Percentiles rank a stretch among this genome's conserved stretches.
Conservation (phyloP, 2,888 invertebrate genomes). For the Synergus japonicus region DNA sequence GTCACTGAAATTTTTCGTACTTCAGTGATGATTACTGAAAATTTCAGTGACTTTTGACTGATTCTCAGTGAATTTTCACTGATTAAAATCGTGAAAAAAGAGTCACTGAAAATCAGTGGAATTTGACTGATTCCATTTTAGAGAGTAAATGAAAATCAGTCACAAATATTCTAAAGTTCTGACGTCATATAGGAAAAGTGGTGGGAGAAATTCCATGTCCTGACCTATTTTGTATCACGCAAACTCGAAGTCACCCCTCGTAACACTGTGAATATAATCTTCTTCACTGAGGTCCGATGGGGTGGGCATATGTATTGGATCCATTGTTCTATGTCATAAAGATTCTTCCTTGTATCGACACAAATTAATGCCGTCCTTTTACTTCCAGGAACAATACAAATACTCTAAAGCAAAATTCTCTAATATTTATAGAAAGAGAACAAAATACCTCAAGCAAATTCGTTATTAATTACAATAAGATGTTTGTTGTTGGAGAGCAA, state of each 20-base stretch:
- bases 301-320: constrained; percentile 18
- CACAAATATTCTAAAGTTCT: neutral
- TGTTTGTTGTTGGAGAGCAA: no score
- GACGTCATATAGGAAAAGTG: neutral
- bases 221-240: constrained; percentile 29
- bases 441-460: neutral
- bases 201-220: neutral
- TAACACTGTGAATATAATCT: constrained; percentile 35
- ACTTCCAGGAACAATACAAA: neutral
- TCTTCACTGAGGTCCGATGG: constrained; percentile 5
- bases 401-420: neutral
- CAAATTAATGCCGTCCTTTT: neutral
- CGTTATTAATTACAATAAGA: no score
- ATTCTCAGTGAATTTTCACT: no score
- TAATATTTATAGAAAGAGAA: neutral
- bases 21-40: no score
- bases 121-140: no score
- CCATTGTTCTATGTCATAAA: constrained; percentile 18
- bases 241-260: constrained; percentile 29
- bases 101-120: no score
- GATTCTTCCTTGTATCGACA: constrained; percentile 20
- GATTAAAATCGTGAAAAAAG: no score
- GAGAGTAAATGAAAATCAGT: no score
- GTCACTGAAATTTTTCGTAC: no score
- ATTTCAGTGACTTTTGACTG: no score